phyloP scores from a whole-genome alignment of 2,797 vertebrate genomes.

The Macroramphosus scolopax region DNA sequence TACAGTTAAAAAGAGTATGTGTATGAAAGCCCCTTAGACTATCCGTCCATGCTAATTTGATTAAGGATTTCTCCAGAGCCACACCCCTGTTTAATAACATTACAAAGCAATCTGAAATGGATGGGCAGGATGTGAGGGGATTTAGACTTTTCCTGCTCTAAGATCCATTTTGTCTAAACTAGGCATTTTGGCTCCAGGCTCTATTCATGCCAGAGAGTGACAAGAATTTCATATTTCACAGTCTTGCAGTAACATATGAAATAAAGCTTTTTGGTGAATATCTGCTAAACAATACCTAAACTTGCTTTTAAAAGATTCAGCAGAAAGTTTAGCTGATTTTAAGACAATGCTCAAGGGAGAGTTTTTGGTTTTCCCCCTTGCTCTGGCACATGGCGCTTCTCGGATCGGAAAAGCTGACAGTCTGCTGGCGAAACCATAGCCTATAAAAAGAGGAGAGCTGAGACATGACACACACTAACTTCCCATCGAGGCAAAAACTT shows the following conservation, averaged over 20 bases:
- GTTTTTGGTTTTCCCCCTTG: conserved; percentile 26
- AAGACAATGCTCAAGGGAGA: conserved; percentile 3
- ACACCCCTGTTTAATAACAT: conserved; percentile 58
- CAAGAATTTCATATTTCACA: not conserved
- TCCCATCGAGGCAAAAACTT: too few relatives aligned
- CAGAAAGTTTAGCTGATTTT: not conserved
- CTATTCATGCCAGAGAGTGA: too few relatives aligned
- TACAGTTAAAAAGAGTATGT: conserved; percentile 24
- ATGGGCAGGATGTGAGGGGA: conserved; percentile 42
- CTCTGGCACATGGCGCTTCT: conserved; percentile 17
- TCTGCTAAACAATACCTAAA: not conserved
- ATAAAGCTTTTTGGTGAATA: too few relatives aligned
- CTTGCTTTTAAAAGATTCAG: not conserved
- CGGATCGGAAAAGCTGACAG: conserved; percentile 51
- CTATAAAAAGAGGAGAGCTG: conserved; percentile 39
- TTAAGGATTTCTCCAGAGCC: conserved; percentile 41
- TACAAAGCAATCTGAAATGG: conserved; percentile 46
- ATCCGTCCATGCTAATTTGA: conserved; percentile 38
- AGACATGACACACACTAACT: conserved; percentile 40
- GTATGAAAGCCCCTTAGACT: conserved; percentile 18
- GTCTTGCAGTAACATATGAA: too few relatives aligned
- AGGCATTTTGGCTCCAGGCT: too few relatives aligned
- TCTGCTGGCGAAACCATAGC: conserved; percentile 45
- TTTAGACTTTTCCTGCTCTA: conserved; percentile 43
- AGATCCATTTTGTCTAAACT: too few relatives aligned